Evolutionary conservation across 2,888 invertebrate species (phyloP), one percentile per base, ranked within the genome.

Genomic region (Clepsis dumicolana): DNA sequence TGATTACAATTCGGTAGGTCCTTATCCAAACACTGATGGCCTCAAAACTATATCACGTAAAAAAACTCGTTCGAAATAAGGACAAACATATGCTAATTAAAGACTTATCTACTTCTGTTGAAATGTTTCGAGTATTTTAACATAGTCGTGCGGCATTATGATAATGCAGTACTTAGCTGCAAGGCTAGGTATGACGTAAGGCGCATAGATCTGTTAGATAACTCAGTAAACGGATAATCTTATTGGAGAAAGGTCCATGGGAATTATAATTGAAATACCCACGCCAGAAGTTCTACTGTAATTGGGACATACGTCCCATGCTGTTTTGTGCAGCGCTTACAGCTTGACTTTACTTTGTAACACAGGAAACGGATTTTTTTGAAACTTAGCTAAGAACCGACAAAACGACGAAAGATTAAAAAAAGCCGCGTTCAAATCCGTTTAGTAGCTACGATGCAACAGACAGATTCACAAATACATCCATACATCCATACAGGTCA

Each of bases 71-170:
- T 24, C 29, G 14, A 35, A 52, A 59, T 41, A 29, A 59, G 53
- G 64, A 56, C 56, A 64, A 41, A 48, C 38, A 29, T 21, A 65
- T 60, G 64, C 59, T 64, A 68, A 68, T 68, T 52, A 21, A 56
- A 56, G 32, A 21, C 32, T 57, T 68, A 57, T 62, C 59, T 59
- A 21, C 27, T 61, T 41, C 41, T 48, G 41, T 67, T 69, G 61
- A 57, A 70, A 65, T 14, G 57, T 56, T 54, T 56, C 35, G 29
- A 65, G 57, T 56, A 56, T 67, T 71, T 66, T 66, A 71, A 65
- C 64, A 16, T 52, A 74, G 38, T 67, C 69, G 72, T 72, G 61
- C 64, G 16, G 69, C 68, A 70, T 74, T 75, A 76, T 75, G 75
- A 70, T 75, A 76, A 76, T 74, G 57, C 63, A 25, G 60, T 54